Conservation (phyloP, 2,113 vertebrate species). For the Cyanoramphus novaezelandiae region DNA sequence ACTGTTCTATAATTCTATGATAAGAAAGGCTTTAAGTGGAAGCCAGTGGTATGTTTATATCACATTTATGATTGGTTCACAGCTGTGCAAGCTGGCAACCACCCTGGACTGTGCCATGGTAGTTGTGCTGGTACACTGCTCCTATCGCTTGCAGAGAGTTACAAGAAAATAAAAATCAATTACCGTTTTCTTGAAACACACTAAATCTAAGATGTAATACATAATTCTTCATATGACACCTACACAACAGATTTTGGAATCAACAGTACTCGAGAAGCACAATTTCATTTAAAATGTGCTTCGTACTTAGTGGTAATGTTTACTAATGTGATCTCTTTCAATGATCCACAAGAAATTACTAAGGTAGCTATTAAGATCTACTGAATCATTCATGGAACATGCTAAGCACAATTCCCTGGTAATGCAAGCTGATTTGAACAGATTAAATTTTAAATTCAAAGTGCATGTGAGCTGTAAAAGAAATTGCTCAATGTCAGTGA, state of each 20-base stretch:
- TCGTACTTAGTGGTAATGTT: constrained; percentile 11
- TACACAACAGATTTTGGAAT: not conserved
- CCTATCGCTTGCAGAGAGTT: not conserved
- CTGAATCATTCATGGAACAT: constrained; percentile 72
- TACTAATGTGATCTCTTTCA: constrained; percentile 57
- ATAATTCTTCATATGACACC: not conserved
- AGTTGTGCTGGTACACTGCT: not conserved
- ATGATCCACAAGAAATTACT: constrained; percentile 73
- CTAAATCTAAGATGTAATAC: not conserved
- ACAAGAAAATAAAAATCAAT: not conserved
- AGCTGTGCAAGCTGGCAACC: not conserved
- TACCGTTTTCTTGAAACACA: not conserved
- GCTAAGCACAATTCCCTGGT: constrained; percentile 53
- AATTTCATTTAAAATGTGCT: constrained; percentile 6
- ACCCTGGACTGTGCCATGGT: not conserved
- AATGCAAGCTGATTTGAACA: constrained; percentile 67
- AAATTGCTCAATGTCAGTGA: constrained; percentile 61
- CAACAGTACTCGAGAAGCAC: not conserved
- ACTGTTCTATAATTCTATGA: not conserved
- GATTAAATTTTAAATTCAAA: constrained; percentile 70
- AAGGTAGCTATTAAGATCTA: constrained; percentile 60
- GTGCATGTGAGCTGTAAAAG: constrained; percentile 45
- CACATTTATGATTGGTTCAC: not conserved
- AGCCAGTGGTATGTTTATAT: not conserved
- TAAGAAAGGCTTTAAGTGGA: not conserved